Evolutionary conservation across 2,797 vertebrate species (phyloP).

Genomic region (Amblyraja radiata): DNA sequence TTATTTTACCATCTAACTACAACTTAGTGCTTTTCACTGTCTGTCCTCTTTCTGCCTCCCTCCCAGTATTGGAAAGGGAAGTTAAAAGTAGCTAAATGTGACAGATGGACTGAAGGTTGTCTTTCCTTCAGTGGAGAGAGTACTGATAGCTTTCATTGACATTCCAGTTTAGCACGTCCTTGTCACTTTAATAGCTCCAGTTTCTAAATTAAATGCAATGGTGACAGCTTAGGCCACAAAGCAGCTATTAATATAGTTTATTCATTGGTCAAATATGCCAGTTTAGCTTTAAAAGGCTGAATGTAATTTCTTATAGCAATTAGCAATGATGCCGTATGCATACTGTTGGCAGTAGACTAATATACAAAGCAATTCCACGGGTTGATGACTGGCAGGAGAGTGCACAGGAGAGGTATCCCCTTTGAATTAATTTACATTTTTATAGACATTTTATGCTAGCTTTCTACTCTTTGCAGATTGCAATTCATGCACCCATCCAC

Average conservation of each 20-base stretch:
- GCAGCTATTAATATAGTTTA: not conserved
- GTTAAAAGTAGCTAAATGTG: not conserved
- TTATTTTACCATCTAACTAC: not conserved
- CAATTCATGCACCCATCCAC: not conserved
- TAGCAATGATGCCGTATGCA: not conserved
- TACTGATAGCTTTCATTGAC: not conserved
- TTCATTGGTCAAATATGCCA: not conserved
- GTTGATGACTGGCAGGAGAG: not conserved
- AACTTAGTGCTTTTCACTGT: not conserved
- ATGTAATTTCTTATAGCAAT: not conserved
- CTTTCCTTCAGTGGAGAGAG: not conserved
- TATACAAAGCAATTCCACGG: not conserved
- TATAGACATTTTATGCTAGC: not conserved
- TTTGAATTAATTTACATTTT: conserved; percentile 10
- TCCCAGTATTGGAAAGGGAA: not conserved
- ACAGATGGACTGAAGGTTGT: not conserved
- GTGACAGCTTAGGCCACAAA: not conserved
- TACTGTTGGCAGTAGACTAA: not conserved
- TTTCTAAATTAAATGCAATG: not conserved
- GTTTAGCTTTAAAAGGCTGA: not conserved
- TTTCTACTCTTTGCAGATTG: not conserved
- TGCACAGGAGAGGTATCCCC: not conserved
- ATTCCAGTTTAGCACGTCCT: not conserved
- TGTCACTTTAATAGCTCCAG: not conserved
- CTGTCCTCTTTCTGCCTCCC: not conserved